These are phyloP conservation scores for Tragopan temminckii DNA, from an alignment of 2,797 vertebrate species.

Conservation along the genomic window DNA sequence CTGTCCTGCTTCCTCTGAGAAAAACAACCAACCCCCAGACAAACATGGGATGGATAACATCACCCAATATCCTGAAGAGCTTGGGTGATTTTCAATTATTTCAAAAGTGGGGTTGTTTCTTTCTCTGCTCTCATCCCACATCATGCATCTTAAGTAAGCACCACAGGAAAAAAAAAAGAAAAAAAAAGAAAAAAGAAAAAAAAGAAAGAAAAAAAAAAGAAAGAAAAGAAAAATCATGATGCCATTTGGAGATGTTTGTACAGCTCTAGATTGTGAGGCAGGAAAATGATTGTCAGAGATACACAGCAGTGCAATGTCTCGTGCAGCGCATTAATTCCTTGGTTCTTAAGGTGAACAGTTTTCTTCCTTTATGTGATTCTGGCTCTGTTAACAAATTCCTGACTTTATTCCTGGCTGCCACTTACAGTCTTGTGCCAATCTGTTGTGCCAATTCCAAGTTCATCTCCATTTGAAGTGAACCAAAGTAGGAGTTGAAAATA, in stretches of 20 bases:
- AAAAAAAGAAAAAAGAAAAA: background rate
- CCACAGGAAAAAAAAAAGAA: background rate
- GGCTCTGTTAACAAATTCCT: background rate
- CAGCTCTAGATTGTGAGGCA: background rate
- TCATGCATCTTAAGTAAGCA: background rate
- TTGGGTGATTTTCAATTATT: conserved; percentile 5
- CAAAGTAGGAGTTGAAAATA: conserved; percentile 1
- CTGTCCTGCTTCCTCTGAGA: conserved; percentile 27
- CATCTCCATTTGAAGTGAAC: background rate
- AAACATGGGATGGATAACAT: conserved; percentile 40
- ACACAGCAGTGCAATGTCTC: background rate
- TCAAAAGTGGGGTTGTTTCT: background rate
- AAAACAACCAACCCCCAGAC: conserved; percentile 6
- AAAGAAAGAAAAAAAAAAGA: background rate
- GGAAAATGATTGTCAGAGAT: background rate
- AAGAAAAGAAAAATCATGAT: background rate
- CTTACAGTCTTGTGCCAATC: background rate
- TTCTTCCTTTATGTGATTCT: background rate
- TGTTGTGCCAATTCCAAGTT: background rate
- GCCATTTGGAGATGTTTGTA: background rate
- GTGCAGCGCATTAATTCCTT: background rate
- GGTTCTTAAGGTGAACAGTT: background rate
- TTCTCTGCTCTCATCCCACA: background rate
- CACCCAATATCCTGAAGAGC: conserved; percentile 46
- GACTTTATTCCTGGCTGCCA: background rate